Evolutionary conservation across 2,113 vertebrate species (phyloP), one percentile per base, ranked within the genome.

Genomic region (Peromyscus leucopus): DNA sequence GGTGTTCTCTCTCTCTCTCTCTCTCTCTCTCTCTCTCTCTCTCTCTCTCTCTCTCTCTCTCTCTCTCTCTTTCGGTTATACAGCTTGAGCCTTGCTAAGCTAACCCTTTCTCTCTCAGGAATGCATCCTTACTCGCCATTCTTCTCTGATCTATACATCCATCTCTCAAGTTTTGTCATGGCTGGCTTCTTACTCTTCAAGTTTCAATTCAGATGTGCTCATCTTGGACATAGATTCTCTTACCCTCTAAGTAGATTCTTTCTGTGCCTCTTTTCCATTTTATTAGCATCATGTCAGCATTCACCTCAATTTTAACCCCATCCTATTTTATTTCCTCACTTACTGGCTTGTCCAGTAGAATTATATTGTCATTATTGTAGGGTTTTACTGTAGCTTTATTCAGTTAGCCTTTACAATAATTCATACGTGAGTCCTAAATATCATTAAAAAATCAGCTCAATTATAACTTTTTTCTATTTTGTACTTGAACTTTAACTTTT

Each of bases 381-480:
- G 15, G 42, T 31, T 31, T 42, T 7, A 26, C 42, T 42, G 42
- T 15, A 76, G 3, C 90, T 89, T 92, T 82, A 74, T 63, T 84
- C 57, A 79, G 3, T 74, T 61, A 72, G 10, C 39, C 65, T 74
- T 28, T 15, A 55, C 16, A n/a, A 57, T 80, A 82, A n/a, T 51
- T 13, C 39, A 86, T 86, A 72, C 39, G 87, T n/a, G n/a, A 71
- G 24, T 4, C 84, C n/a, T 76, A 76, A 80, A 89, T 86, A 48
- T 48, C 61, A 91, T 48, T 59, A 75, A 71, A 80, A 71, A 79
- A 39, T 59, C 3, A 82, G 8, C 13, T 67, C 17, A 61, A 12
- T 96, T 90, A 57, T 90, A 48, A 84, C 16, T 36, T 79, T n/a
- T 97, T 96, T 90, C 46, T 89, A 39, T 93, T 95, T 92, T 96